Base-by-base conservation (phyloP, 2,888 invertebrate genomes). In the Campoletis raptor region DNA sequence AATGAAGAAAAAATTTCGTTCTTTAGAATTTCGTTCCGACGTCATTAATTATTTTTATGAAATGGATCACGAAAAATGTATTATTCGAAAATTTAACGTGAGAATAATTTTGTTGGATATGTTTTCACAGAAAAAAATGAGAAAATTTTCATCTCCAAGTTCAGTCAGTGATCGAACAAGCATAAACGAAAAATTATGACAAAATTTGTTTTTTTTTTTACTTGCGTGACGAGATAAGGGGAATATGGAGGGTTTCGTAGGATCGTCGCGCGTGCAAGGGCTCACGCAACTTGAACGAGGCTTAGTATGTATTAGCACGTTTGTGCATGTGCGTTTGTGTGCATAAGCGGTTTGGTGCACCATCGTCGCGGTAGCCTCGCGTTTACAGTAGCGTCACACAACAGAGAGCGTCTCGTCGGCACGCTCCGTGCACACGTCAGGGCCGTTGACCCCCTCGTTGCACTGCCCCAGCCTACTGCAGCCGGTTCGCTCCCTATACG, bases 371-470 rank as follows among this genome's bases (percentile, higher is more conserved):
- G 76, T 80, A 72, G 80, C 40, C 48, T 78, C 67, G 21, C 57
- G 81, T 57, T 83, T 69, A 79, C 74, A 72, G 57, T 80, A 76
- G 70, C 85, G 81, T 81, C 77, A 83, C 78, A 61, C 61, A 61
- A 69, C 67, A 78, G 52, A 78, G 83, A 84, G 91, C 91, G 86
- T 86, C 86, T 92, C 91, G 92, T 90, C 92, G 92, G 91, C 92
- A 93, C 91, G 93, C 92, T 93, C 89, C 89, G 87, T 91, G 92
- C 92, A 89, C 92, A 90, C 92, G 92, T 91, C 92, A 91, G 92
- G 92, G 93, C 91, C 92, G 92, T 91, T 90, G 92, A 94, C 93
- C 93, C 88, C 91, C 86, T 86, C 88, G 85, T 76, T 88, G 79
- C 86, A 74, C 64, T 57, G 83, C 80, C 69, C 80, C 64, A 54